A percentile compares a stretch with the other conserved stretches of the same genome.
These are phyloP conservation scores for Camponotus fellah DNA, from an alignment of 2,888 invertebrate genomes.

Conservation along the genomic window DNA sequence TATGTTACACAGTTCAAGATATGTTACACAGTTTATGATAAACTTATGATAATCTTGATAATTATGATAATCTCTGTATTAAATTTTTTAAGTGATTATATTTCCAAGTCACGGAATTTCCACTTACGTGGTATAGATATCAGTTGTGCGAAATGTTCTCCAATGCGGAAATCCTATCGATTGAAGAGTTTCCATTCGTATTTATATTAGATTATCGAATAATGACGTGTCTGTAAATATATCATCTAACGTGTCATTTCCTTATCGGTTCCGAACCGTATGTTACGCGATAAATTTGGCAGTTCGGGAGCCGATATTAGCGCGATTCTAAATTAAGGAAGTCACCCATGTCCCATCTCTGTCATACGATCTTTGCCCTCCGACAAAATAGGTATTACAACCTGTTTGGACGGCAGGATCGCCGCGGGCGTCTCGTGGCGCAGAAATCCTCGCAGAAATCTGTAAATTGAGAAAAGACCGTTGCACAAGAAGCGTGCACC, in stretches of 20 bases:
- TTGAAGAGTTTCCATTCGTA: not conserved
- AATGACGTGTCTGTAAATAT: not conserved
- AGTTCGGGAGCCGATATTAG: constrained; percentile 5
- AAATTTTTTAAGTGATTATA: not conserved
- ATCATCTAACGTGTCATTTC: constrained; percentile 10
- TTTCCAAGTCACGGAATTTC: not conserved
- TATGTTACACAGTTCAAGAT: not conserved
- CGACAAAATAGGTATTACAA: not conserved
- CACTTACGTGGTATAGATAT: not conserved
- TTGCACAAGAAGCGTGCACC: constrained; percentile 71
- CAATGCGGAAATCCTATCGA: not conserved
- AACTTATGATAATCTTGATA: too few relatives aligned
- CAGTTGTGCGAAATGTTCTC: not conserved
- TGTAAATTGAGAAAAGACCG: constrained; percentile 70
- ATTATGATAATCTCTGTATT: not conserved
- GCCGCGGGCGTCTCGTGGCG: not conserved
- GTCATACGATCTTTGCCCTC: constrained; percentile 2
- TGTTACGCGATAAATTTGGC: constrained; percentile 19
- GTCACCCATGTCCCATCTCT: constrained; percentile 10
- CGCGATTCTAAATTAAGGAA: constrained; percentile 4
- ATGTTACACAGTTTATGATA: constrained; percentile 1
- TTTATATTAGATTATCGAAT: not conserved
- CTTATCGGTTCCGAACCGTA: not conserved
- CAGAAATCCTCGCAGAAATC: constrained; percentile 67
- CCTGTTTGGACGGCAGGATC: not conserved